These are phyloP conservation scores for Drosophila rellima DNA, from an alignment of 2,888 invertebrate genomes.

Conservation along the genomic window DNA sequence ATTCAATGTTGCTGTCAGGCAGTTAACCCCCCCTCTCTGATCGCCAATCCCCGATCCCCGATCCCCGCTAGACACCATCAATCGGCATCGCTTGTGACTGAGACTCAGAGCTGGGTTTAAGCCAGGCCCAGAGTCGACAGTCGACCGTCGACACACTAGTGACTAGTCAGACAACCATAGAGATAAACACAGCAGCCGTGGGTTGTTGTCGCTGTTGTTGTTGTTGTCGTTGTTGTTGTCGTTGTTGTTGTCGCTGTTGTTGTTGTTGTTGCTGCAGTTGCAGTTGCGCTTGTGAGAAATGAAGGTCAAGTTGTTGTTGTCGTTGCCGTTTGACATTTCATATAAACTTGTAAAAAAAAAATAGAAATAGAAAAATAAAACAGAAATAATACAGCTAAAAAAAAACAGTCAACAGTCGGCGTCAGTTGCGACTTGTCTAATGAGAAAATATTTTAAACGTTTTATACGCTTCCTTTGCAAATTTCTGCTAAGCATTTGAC, in stretches of 20 bases:
- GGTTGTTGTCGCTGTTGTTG: conserved; percentile 45
- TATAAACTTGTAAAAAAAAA: conserved; percentile 66
- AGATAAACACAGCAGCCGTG: conserved; percentile 74
- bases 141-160: conserved; percentile 35
- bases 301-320: conserved; percentile 67
- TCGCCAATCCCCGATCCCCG: conserved; percentile 40
- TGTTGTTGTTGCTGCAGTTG: conserved; percentile 49
- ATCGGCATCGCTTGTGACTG: conserved; percentile 23
- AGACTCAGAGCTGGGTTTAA: conserved; percentile 30
- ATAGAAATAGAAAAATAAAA: background rate
- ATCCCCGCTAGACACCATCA: conserved; percentile 44
- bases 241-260: conserved; percentile 41
- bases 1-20: conserved; percentile 73
- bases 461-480: conserved; percentile 80
- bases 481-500: conserved; percentile 71
- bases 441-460: conserved; percentile 79
- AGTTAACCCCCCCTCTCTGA: conserved; percentile 39
- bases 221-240: conserved; percentile 20
- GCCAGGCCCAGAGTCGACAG: conserved; percentile 44
- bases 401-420: conserved; percentile 37
- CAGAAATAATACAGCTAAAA: conserved; percentile 25
- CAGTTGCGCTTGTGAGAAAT: conserved; percentile 70
- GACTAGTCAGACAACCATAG: conserved; percentile 65
- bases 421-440: conserved; percentile 65
- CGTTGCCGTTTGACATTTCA: conserved; percentile 75